Conservation (phyloP, 2,797 vertebrate species). For the Rhinophrynus dorsalis region DNA sequence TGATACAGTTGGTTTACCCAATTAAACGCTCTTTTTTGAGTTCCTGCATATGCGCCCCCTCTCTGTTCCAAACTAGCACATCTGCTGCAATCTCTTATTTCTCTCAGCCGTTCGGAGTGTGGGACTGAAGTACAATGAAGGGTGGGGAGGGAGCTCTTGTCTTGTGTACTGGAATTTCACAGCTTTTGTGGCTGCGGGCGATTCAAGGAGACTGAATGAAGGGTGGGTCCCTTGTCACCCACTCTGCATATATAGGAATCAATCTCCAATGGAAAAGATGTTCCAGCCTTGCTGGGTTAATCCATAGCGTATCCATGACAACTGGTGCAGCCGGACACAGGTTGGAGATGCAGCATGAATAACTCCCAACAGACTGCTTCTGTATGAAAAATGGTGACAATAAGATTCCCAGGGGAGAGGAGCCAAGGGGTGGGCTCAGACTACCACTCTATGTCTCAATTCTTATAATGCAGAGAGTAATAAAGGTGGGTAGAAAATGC, state of each 20-base stretch:
- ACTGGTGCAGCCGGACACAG: conserved; percentile 41
- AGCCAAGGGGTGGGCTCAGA: neutral
- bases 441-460: neutral
- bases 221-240: conserved; percentile 22
- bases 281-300: conserved; percentile 33
- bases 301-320: conserved; percentile 47
- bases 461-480: neutral
- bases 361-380: conserved; percentile 35
- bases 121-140: neutral
- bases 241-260: conserved; percentile 26
- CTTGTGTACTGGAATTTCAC: conserved; percentile 33
- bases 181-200: conserved; percentile 21
- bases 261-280: conserved; percentile 21
- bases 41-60: too few relatives aligned
- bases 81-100: conserved; percentile 12
- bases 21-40: too few relatives aligned
- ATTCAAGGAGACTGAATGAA: conserved; percentile 38
- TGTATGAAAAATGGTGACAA: conserved; percentile 26
- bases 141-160: conserved; percentile 4
- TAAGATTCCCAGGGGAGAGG: conserved; percentile 9
- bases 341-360: conserved; percentile 32
- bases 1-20: too few relatives aligned
- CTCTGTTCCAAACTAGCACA: neutral
- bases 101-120: neutral
- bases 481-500: neutral